These are phyloP conservation scores for Piprites chloris DNA, from an alignment of 2,113 vertebrate species.

Conservation along the genomic window DNA sequence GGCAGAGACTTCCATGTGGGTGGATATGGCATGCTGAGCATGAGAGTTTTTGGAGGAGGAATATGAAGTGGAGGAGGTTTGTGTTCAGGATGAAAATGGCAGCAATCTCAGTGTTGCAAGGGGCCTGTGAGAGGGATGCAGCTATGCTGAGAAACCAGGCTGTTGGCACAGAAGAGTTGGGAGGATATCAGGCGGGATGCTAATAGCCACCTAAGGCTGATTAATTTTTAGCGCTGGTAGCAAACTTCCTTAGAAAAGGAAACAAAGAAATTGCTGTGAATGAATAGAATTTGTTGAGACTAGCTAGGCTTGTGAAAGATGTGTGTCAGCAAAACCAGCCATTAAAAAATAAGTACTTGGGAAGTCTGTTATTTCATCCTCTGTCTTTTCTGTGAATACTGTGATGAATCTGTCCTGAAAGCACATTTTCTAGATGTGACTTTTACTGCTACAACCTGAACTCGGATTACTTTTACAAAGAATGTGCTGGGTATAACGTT, in stretches of 20 bases:
- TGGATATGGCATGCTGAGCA: not conserved
- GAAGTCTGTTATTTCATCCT: conserved; percentile 15
- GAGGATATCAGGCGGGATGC: not conserved
- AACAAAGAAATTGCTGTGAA: not conserved
- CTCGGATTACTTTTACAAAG: not conserved
- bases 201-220: not conserved
- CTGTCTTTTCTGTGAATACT: not conserved
- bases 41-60: conserved; percentile 26
- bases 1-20: not conserved
- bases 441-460: not conserved
- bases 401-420: not conserved
- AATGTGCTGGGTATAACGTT: not conserved
- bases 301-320: not conserved
- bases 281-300: not conserved
- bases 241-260: not conserved
- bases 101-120: not conserved
- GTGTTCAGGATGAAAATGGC: not conserved
- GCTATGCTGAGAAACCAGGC: not conserved
- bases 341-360: not conserved
- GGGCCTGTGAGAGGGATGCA: not conserved
- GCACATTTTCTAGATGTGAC: not conserved
- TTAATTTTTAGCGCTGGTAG: not conserved
- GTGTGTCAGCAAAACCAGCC: not conserved
- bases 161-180: not conserved
- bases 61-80: conserved; percentile 30